phyloP scores from a whole-genome alignment of 2,888 invertebrate genomes.

The Agrypnus murinus region DNA sequence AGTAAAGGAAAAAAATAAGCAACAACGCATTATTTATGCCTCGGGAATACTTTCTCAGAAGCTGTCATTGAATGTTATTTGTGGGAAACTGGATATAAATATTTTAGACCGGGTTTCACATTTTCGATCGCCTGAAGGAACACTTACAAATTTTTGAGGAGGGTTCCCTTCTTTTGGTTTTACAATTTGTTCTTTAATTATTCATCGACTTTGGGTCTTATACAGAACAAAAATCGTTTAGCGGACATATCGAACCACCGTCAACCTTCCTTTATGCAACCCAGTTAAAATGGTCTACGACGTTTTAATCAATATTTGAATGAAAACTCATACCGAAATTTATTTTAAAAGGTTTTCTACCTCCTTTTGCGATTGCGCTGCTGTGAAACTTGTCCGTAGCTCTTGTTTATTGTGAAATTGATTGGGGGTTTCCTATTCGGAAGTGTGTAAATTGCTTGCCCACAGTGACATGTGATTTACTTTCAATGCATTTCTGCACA shows the following conservation, averaged over 20 bases:
- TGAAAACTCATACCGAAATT: neutral
- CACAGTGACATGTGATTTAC: conserved; percentile 30
- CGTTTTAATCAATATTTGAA: conserved; percentile 3
- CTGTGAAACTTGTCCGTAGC: too few species aligned
- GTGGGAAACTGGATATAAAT: conserved; percentile 58
- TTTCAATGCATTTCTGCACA: conserved; percentile 23
- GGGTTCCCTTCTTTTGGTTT: conserved; percentile 40
- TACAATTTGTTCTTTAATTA: conserved; percentile 38
- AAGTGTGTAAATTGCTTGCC: conserved; percentile 21
- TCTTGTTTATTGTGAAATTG: conserved; percentile 22
- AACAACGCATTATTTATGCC: conserved; percentile 56
- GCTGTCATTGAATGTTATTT: conserved; percentile 56
- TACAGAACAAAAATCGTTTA: conserved; percentile 17
- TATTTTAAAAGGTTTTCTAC: too few species aligned
- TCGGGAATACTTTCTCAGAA: conserved; percentile 50
- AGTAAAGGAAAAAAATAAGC: conserved; percentile 50
- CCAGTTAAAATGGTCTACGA: neutral
- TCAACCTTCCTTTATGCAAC: neutral
- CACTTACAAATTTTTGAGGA: conserved; percentile 40
- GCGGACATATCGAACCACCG: neutral
- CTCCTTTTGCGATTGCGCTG: too few species aligned
- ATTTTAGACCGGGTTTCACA: conserved; percentile 56
- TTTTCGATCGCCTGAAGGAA: conserved; percentile 48
- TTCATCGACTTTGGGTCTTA: conserved; percentile 18
- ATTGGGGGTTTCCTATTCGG: conserved; percentile 7